Conservation (phyloP, 2,797 vertebrate species). For the Cynopterus sphinx region DNA sequence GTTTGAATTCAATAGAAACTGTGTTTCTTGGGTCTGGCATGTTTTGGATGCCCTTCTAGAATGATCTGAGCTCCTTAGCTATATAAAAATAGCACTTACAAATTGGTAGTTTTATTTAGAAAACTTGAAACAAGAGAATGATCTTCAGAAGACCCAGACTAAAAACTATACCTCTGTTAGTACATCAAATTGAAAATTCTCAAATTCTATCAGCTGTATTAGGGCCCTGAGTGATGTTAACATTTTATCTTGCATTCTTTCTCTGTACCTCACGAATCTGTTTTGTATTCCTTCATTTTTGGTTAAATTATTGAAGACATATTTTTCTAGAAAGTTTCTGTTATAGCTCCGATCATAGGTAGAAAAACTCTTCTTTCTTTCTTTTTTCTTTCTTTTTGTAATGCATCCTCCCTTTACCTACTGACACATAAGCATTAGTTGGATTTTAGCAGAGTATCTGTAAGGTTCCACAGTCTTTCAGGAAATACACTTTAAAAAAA, state of each 20-base stretch:
- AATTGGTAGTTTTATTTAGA: background rate
- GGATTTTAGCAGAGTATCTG: background rate
- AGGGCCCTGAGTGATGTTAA: background rate
- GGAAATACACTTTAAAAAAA: background rate
- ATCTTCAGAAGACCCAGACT: background rate
- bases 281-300: background rate
- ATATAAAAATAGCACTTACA: background rate
- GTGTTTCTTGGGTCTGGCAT: background rate
- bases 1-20: background rate
- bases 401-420: background rate
- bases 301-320: background rate
- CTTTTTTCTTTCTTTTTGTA: background rate
- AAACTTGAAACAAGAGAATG: background rate
- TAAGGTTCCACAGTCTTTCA: background rate
- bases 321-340: background rate
- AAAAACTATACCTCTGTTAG: background rate
- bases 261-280: background rate
- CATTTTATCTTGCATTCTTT: conserved; percentile 18
- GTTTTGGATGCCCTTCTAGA: background rate
- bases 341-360: background rate
- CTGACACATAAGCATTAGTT: background rate
- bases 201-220: background rate
- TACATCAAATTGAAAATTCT: background rate
- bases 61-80: background rate
- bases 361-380: background rate